Base-by-base conservation (phyloP, 35 echinoderm and acorn worm species). In the Lytechinus pictus region DNA sequence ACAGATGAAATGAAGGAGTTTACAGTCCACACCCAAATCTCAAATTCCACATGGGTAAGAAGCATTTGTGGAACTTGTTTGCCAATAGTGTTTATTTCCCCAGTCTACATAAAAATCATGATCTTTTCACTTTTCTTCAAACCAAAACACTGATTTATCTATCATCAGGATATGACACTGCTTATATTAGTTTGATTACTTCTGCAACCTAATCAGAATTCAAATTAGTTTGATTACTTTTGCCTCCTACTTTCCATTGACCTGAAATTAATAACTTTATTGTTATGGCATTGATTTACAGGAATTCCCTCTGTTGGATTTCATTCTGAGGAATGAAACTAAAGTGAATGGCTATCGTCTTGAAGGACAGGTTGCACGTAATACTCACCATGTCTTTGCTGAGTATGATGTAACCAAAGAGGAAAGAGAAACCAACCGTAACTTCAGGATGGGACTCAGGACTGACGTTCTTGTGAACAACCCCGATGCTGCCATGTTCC, bases 11-110 rank as follows among this genome's bases (percentile, higher is more conserved):
- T 93, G 53, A 93, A 93, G 52, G 91, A 54, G 54, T 9, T 93
- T 27, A 93, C 53, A 54, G 28, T 93, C 91, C 52, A 57, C 52
- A 54, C 91, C 10, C 12, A 93, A 57, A 93, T 93, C 54, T 54
- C 91, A 11, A 93, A 93, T 57, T 53, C 52, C 54, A 24, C 91
- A 54, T 93, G 52, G 91, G 91, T 93, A 93, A 93, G 91, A 54
- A 27, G 6, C 61, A 71, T 71, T 71, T 58, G 56, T 1, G 1
- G 9, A 3, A 10, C 12, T 10, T 13, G 3, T 58, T 3, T 58
- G 56, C 1, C 0, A 13, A 10, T 9, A 10, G 12, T 58, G n/a
- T n/a, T n/a, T n/a, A n/a, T 1, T 44, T 44, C 1, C 33, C 33
- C 33, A 44, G 33, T 44, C 33, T 44, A 0, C 33, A 0, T n/a